phyloP scores from a whole-genome alignment of 2,888 invertebrate species.

The Carcina quercana region DNA sequence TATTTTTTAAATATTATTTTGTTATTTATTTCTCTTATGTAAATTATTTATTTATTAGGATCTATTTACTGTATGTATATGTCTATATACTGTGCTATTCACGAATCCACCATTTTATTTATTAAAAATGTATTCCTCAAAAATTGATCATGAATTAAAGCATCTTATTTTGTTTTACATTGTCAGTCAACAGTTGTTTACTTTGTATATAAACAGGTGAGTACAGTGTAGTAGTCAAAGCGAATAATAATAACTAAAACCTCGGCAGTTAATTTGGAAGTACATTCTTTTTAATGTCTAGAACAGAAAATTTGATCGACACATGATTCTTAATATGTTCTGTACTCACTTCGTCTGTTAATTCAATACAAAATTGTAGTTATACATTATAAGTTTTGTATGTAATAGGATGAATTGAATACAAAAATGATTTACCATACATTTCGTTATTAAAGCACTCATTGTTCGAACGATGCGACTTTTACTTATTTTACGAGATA shows the following conservation, averaged over 20 bases:
- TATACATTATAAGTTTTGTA: conserved; percentile 41
- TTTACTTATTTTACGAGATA: conserved; percentile 14
- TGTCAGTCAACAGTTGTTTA: no score
- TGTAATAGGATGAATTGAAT: conserved; percentile 57
- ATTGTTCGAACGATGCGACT: conserved; percentile 53
- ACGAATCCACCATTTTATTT: conserved; percentile 6
- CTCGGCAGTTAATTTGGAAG: no score
- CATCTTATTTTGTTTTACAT: conserved; percentile 27
- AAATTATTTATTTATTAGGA: conserved; percentile 1
- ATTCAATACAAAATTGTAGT: conserved; percentile 1
- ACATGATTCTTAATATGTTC: no score
- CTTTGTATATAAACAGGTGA: conserved; percentile 14
- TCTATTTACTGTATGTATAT: no score
- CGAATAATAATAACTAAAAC: no score
- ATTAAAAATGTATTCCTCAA: conserved; percentile 1
- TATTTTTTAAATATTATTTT: no score
- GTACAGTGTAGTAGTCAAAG: no score
- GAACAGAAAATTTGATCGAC: no score
- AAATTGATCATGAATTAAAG: conserved; percentile 22
- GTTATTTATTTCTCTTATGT: no score
- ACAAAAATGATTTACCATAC: conserved; percentile 61
- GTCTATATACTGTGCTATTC: conserved; percentile 3
- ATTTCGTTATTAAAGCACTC: conserved; percentile 74
- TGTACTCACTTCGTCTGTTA: conserved; percentile 44
- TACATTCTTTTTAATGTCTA: no score